phyloP scores from a whole-genome alignment of 1,140 invertebrate genomes.

The Hycleus phaleratus region DNA sequence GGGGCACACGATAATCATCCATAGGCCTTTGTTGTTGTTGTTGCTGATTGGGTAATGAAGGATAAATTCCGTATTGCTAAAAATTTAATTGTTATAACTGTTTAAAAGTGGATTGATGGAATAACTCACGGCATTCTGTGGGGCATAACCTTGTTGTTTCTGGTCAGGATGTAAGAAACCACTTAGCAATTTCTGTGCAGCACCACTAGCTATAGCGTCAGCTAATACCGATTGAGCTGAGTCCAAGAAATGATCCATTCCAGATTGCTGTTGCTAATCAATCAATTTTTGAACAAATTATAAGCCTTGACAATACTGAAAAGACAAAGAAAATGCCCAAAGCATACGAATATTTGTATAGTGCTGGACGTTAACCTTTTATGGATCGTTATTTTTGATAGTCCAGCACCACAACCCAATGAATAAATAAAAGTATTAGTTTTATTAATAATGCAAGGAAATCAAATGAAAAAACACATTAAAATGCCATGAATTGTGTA shows the following conservation, averaged over 20 bases:
- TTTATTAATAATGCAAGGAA: neutral
- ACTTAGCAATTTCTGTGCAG: slow-evolving; percentile 30
- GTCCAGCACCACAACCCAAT: too few relatives aligned
- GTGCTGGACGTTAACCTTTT: too few relatives aligned
- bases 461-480: neutral
- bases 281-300: slow-evolving; percentile 1
- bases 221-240: slow-evolving; percentile 29
- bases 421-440: too few relatives aligned
- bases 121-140: slow-evolving; percentile 24
- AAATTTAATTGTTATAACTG: neutral
- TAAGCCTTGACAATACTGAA: neutral
- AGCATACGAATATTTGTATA: too few relatives aligned
- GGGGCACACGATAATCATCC: slow-evolving; percentile 15
- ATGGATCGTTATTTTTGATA: too few relatives aligned
- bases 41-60: slow-evolving; percentile 23
- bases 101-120: neutral
- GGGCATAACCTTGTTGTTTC: slow-evolving; percentile 20
- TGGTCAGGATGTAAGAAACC: slow-evolving; percentile 24
- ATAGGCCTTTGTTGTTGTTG: slow-evolving; percentile 20
- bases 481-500: neutral
- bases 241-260: slow-evolving; percentile 28
- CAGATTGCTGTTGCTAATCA: slow-evolving; percentile 8
- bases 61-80: slow-evolving; percentile 32
- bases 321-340: too few relatives aligned
- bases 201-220: slow-evolving; percentile 30